Percentiles rank a stretch among this genome's conserved stretches.
Conservation (phyloP, 2,888 invertebrate species). For the Orgyia antiqua region DNA sequence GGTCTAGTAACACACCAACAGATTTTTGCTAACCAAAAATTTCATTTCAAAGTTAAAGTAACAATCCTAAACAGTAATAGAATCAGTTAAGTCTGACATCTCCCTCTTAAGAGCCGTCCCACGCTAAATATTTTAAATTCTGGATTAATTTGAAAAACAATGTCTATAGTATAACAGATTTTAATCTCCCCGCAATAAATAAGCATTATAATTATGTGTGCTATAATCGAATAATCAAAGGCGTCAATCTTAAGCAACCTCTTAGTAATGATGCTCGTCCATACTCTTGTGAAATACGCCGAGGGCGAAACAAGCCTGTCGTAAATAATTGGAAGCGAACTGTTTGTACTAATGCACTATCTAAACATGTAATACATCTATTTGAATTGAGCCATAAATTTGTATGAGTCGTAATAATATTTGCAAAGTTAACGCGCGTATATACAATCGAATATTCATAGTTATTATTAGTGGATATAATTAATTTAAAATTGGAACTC, state of each 20-base stretch:
- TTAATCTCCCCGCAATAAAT: slow-evolving; percentile 26
- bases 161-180: slow-evolving; percentile 21
- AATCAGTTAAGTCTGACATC: too few relatives aligned
- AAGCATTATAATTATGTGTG: slow-evolving; percentile 24
- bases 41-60: too few relatives aligned
- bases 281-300: slow-evolving; percentile 50
- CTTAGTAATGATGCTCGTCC: slow-evolving; percentile 41
- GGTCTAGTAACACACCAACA: too few relatives aligned
- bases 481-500: too few relatives aligned
- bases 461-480: too few relatives aligned
- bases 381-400: slow-evolving; percentile 62
- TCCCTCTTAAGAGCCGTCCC: too few relatives aligned
- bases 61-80: too few relatives aligned
- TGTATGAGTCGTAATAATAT: slow-evolving; percentile 26
- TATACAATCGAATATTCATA: slow-evolving; percentile 37
- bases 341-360: slow-evolving; percentile 61
- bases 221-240: slow-evolving; percentile 42
- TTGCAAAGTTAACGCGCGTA: slow-evolving; percentile 31
- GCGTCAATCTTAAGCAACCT: slow-evolving; percentile 43
- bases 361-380: slow-evolving; percentile 55
- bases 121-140: too few relatives aligned
- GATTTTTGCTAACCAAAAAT: too few relatives aligned
- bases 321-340: slow-evolving; percentile 65
- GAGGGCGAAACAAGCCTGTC: slow-evolving; percentile 41
- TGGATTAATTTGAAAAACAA: too few relatives aligned